Evolutionary conservation across 2,113 vertebrate species (phyloP).

Genomic region (Dendrocopos noguchii): DNA sequence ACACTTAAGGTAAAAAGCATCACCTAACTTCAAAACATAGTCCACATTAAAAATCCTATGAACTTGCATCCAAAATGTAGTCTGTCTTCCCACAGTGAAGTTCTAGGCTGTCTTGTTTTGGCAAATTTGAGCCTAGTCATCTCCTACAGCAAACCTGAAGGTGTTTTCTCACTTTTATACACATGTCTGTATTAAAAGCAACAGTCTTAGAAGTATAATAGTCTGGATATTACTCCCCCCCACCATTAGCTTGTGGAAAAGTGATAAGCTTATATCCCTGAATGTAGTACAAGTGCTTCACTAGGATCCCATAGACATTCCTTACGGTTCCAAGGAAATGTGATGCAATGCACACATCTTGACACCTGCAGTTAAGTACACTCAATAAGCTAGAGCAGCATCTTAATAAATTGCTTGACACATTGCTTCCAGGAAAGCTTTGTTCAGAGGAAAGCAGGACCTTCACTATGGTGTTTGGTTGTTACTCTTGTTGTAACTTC

Average conservation of each 20-base stretch:
- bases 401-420: conserved; percentile 20
- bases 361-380: conserved; percentile 39
- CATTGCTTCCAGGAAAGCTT: conserved; percentile 10
- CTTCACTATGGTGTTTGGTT: neutral
- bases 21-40: too few species aligned
- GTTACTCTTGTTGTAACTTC: neutral
- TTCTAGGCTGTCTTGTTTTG: neutral
- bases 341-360: conserved; percentile 7
- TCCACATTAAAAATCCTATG: neutral
- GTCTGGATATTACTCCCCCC: neutral
- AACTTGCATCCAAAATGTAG: neutral
- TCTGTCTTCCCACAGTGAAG: neutral
- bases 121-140: neutral
- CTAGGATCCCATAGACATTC: neutral
- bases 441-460: neutral
- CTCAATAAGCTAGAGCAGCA: neutral
- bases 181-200: neutral
- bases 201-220: neutral
- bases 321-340: neutral
- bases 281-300: neutral
- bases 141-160: neutral
- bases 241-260: neutral
- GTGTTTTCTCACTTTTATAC: neutral
- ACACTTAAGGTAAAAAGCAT: too few species aligned
- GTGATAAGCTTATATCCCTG: neutral